These are phyloP conservation scores for Sycophila texana DNA, from an alignment of 2,888 invertebrate genomes.

Conservation along the genomic window DNA sequence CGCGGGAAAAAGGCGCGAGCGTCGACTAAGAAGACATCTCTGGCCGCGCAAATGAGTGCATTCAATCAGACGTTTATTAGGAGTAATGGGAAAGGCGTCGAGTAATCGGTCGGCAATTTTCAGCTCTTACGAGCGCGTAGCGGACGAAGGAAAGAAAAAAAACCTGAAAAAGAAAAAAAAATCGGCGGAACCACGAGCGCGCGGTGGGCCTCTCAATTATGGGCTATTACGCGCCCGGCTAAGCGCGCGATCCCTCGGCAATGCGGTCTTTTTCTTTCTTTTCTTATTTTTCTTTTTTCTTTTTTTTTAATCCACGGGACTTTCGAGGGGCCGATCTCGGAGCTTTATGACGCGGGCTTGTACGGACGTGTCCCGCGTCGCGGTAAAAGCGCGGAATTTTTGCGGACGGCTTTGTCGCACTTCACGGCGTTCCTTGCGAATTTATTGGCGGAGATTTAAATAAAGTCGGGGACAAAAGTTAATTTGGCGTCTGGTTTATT, in stretches of 20 bases:
- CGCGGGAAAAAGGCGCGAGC: background rate
- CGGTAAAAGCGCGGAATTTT: conserved; percentile 48
- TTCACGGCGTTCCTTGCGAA: background rate
- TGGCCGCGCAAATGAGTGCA: conserved; percentile 30
- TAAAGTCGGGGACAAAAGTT: conserved; percentile 11
- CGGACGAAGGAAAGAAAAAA: conserved; percentile 48
- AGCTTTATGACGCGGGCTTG: conserved; percentile 45
- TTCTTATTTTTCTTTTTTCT: too few relatives aligned
- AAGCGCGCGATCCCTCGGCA: conserved; percentile 65
- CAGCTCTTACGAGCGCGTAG: conserved; percentile 14
- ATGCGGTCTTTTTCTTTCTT: conserved; percentile 65
- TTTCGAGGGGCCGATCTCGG: conserved; percentile 8
- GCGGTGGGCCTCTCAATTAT: conserved; percentile 67
- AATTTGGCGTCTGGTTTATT: conserved; percentile 18
- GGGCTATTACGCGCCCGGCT: conserved; percentile 66
- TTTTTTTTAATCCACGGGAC: conserved; percentile 40
- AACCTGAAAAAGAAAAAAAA: too few relatives aligned
- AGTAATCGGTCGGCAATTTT: conserved; percentile 44
- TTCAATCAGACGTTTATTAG: conserved; percentile 53
- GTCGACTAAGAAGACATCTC: conserved; percentile 32
- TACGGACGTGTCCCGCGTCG: conserved; percentile 28
- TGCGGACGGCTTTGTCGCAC: background rate
- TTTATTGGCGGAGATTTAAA: conserved; percentile 43
- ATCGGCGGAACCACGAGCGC: conserved; percentile 17
- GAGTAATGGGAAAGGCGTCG: conserved; percentile 41